Percentiles rank a stretch among this genome's conserved stretches.
Evolutionary conservation across 92 coral and sea anemone species (phyloP).

Genomic region (Desmophyllum pertusum): DNA sequence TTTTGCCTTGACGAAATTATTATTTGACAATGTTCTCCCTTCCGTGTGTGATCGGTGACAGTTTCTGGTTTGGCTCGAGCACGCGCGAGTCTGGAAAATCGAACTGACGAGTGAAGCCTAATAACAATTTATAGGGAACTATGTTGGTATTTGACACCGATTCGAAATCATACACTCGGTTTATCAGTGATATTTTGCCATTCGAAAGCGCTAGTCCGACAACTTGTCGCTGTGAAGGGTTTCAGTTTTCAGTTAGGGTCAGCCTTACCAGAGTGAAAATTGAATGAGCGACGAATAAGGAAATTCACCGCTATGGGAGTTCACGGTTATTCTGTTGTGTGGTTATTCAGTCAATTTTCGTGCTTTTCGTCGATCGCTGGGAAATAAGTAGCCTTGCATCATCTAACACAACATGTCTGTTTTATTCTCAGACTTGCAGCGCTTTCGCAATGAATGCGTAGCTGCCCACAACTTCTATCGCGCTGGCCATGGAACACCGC

Average conservation of each 20-base stretch:
- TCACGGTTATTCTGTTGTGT: constrained; percentile 17
- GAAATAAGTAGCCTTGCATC: background rate
- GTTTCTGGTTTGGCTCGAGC: background rate
- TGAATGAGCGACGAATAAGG: constrained; percentile 16
- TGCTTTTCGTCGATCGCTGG: background rate
- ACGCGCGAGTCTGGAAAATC: constrained; percentile 19
- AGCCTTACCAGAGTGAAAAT: background rate
- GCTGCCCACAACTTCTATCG: constrained; percentile 94
- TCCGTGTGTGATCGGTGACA: background rate
- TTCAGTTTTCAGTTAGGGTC: constrained; percentile 7
- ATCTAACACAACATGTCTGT: constrained; percentile 15
- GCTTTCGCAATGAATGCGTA: constrained; percentile 92
- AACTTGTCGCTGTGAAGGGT: background rate
- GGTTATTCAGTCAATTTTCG: constrained; percentile 1
- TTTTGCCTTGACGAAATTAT: background rate
- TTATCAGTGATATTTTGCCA: background rate
- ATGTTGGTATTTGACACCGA: constrained; percentile 54
- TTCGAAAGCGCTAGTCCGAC: constrained; percentile 25
- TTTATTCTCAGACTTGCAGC: constrained; percentile 77
- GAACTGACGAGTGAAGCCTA: constrained; percentile 24
- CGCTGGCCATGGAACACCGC: constrained; percentile 92
- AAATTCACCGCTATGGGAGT: constrained; percentile 37
- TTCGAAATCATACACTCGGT: constrained; percentile 14
- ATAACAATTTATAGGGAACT: constrained; percentile 33
- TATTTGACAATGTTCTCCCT: background rate